Base-by-base conservation (phyloP, 2,113 vertebrate genomes). In the Tragelaphus strepsiceros region DNA sequence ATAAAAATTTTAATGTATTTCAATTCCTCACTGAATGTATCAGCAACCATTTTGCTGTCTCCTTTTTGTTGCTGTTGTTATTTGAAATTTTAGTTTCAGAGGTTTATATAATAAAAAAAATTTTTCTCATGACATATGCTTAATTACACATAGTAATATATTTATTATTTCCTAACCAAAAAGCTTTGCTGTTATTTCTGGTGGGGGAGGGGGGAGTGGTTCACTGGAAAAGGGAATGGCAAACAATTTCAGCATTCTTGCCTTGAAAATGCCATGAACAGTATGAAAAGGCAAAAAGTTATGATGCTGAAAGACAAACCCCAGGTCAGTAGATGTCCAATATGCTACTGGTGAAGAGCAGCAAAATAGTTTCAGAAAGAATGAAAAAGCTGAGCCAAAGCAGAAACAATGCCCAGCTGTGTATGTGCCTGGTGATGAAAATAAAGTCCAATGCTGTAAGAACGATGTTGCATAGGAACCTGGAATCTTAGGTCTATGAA, bases 201-300 rank as follows among this genome's bases (percentile, higher is more conserved):
- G 2, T 1, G 11, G 49, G 49, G 10, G 5, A 11, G 24, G 5
- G 2, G 19, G 21, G 0, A 22, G 28, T 74, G 35, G 11, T 74
- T 39, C 5, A 24, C 67, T 74, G 35, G 35, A 74, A 39, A 39
- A 43, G 67, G 11, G 11, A 39, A 74, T 74, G 19, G 5, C 35
- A 24, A 74, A 39, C 21, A 39, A 39, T 24, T 74, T 74, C 67
- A 74, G 21, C 21, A 43, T 24, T 13, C 35, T 43, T 39, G 10
- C 67, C 67, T 39, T 74, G 35, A 74, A 39, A 43, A 74, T 74
- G 35, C 6, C 35, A 74, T 39, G 35, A 74, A 7, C 21, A 43
- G 11, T 39, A 74, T 74, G 35, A 74, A 74, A 39, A 39, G n/a
- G 21, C 21, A 24, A 43, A 43, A 39, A 13, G 10, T 39, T 43